phyloP scores from a whole-genome alignment of 2,797 vertebrate genomes.

The Phyllotis vaccarum region DNA sequence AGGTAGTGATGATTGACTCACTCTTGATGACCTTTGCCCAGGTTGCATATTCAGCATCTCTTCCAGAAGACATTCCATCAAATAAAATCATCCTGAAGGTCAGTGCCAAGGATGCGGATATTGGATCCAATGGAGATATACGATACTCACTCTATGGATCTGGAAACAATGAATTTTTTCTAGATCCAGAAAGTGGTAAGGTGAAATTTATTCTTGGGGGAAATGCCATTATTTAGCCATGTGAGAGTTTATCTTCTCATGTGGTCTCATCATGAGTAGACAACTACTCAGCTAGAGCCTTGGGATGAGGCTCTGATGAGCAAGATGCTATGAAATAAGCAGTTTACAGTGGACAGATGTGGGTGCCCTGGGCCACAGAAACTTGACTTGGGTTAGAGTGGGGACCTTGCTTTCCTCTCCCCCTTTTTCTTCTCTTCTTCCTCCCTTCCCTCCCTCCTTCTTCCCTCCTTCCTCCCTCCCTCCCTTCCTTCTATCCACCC shows the following conservation, averaged over 20 bases:
- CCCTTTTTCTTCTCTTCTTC: not conserved
- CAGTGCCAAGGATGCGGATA: constrained; percentile 93
- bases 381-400: not conserved
- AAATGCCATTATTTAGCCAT: constrained; percentile 18
- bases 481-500: too few species aligned
- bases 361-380: not conserved
- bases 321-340: not conserved
- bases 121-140: constrained; percentile 93
- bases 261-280: not conserved
- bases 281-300: not conserved
- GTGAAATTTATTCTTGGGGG: constrained; percentile 56
- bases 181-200: constrained; percentile 95
- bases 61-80: constrained; percentile 94
- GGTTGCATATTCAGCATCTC: constrained; percentile 91
- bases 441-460: too few species aligned
- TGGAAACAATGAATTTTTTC: constrained; percentile 94
- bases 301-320: not conserved
- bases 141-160: constrained; percentile 94
- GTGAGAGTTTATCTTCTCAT: not conserved
- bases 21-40: constrained; percentile 80
- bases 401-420: not conserved
- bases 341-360: not conserved
- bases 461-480: too few species aligned
- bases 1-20: not conserved
- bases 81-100: constrained; percentile 93